Base-by-base conservation (phyloP, 1,140 invertebrate genomes). In the Drosophila varians region DNA sequence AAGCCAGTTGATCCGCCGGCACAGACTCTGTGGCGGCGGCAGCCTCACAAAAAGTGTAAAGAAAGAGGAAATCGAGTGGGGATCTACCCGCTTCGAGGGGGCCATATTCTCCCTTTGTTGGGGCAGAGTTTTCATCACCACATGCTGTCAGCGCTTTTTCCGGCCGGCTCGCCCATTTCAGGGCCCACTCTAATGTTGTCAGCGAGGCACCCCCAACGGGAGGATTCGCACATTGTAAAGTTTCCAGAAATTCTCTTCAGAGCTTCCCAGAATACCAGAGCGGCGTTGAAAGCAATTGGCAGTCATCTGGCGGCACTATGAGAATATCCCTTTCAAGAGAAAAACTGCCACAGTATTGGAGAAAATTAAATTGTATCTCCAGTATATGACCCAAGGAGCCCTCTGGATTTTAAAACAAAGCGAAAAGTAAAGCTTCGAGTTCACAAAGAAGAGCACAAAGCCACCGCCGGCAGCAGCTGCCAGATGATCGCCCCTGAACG, bases 221-320 rank as follows among this genome's bases (percentile, higher is more conserved):
- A 25, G 49, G 53, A 54, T 64, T 84, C 56, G 61, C 75, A 86
- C 72, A 73, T 54, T 47, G 72, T 86, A 76, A 75, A 74, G 47
- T 40, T 80, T 76, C 66, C 80, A 31, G 80, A 84, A 73, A 86
- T 57, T 70, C 51, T n/a, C n/a, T n/a, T n/a, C n/a, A n/a, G 66
- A 76, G 72, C 57, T 84, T 80, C 66, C 62, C 18, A 72, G 72
- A 76, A 79, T 84, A 43, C 26, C 28, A 19, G 12, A 12, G 19
- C 26, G 49, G 57, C 69, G 65, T 71, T 74, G 74, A 83, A 60
- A 57, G 77, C 77, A 36, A 25, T 52, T 74, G 45, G 49, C 38
- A 52, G 53, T 46, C 69, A 57, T 57, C 62, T 69, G 74, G 51
- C 52, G n/a, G 0, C 34, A 11, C 26, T 28, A 8, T 28, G 0